phyloP scores from a whole-genome alignment of 1,140 invertebrate species.

The Drosophila tsacasi region DNA sequence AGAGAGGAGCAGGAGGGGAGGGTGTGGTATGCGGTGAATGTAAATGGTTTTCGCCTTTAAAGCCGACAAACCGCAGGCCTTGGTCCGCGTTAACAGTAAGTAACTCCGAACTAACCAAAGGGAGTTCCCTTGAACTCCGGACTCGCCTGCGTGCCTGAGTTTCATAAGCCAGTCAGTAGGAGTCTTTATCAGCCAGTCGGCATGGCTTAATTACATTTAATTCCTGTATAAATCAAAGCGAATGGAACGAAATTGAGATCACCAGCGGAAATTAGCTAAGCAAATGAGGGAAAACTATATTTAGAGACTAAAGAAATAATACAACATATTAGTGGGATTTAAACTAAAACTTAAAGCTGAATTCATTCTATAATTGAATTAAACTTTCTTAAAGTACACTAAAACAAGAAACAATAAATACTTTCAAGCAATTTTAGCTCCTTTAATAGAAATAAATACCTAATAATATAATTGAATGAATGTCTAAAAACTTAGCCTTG shows the following conservation, averaged over 20 bases:
- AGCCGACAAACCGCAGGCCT: constrained; percentile 54
- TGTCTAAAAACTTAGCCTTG: neutral
- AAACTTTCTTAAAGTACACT: neutral
- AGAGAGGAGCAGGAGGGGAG: neutral
- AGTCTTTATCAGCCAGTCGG: constrained; percentile 36
- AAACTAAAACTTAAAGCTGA: neutral
- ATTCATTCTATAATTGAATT: too few species aligned
- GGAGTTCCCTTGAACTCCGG: constrained; percentile 24
- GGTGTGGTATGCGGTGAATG: constrained; percentile 16
- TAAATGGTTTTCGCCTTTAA: constrained; percentile 53
- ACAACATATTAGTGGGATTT: too few species aligned
- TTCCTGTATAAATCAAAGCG: constrained; percentile 37
- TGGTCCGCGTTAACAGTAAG: constrained; percentile 24
- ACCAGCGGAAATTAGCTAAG: constrained; percentile 12
- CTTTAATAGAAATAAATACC: neutral
- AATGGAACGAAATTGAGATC: constrained; percentile 25
- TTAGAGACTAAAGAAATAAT: neutral
- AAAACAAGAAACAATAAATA: neutral
- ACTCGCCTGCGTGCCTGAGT: constrained; percentile 47
- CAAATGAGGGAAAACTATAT: neutral
- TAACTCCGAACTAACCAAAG: constrained; percentile 30
- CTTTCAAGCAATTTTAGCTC: too few species aligned
- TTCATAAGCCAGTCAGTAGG: constrained; percentile 38
- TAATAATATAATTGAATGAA: neutral
- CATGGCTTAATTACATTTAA: constrained; percentile 46